Percentiles rank a stretch among this genome's conserved stretches.
Conservation (phyloP, 2,888 invertebrate genomes). For the Augiades crinisus region DNA sequence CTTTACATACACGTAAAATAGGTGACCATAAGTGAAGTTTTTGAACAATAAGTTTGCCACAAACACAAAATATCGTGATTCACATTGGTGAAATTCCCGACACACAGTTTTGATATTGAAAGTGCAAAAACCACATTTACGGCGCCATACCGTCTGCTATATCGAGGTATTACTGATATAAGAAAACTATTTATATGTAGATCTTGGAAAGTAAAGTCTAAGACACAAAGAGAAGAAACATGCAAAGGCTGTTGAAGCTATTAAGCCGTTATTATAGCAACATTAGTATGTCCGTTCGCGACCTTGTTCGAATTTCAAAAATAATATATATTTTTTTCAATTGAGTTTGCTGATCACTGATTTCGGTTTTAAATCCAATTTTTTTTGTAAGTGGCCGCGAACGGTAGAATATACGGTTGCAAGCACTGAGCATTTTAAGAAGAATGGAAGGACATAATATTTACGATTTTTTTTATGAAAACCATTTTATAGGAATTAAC, state of each 20-base stretch:
- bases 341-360: no score
- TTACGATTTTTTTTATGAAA: neutral
- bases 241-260: constrained; percentile 66
- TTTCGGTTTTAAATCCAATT: neutral
- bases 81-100: no score
- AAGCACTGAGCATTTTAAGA: constrained; percentile 36
- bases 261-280: constrained; percentile 58
- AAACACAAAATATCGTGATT: no score
- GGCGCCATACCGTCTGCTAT: neutral
- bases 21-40: no score
- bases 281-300: constrained; percentile 51
- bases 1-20: no score
- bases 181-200: constrained; percentile 7
- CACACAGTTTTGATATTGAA: no score
- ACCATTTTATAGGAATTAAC: no score
- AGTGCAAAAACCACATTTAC: neutral
- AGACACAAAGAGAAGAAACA: constrained; percentile 47
- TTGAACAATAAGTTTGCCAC: no score
- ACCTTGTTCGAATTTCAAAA: constrained; percentile 32
- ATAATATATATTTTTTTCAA: no score
- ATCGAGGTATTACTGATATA: neutral
- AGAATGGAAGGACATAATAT: neutral
- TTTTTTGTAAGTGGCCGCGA: constrained; percentile 35
- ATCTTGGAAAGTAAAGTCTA: constrained; percentile 24
- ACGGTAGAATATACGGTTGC: constrained; percentile 34